phyloP scores from a whole-genome alignment of 2,797 vertebrate species.

The Micrastur ruficollis region DNA sequence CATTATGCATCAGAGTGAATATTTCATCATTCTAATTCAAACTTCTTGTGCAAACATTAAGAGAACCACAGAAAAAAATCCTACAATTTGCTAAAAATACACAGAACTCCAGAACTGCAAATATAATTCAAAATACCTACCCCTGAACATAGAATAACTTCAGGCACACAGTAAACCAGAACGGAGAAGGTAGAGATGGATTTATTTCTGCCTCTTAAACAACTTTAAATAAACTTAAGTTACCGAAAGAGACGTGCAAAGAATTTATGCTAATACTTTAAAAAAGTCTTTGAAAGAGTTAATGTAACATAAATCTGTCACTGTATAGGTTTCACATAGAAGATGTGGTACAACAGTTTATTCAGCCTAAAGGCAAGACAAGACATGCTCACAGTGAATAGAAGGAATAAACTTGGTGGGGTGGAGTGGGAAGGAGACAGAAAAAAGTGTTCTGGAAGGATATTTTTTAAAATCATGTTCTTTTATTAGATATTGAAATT shows the following conservation, averaged over 20 bases:
- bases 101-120: not conserved
- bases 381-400: not conserved
- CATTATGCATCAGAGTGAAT: not conserved
- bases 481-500: not conserved
- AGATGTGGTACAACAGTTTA: not conserved
- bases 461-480: not conserved
- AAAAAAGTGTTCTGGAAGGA: not conserved
- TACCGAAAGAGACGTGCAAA: not conserved
- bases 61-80: not conserved
- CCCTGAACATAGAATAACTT: not conserved
- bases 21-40: slow-evolving; percentile 10
- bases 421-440: rapidly evolving
- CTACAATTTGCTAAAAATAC: not conserved
- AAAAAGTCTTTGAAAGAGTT: not conserved
- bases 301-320: not conserved
- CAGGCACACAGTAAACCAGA: not conserved
- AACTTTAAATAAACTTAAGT: not conserved
- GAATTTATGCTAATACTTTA: not conserved
- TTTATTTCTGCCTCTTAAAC: not conserved
- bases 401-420: not conserved
- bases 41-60: not conserved
- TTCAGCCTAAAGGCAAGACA: not conserved
- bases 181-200: not conserved
- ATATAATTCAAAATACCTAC: not conserved
- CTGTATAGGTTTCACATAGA: not conserved